Conservation (phyloP, 2,888 invertebrate genomes). For the Rugalucina vietnamica region DNA sequence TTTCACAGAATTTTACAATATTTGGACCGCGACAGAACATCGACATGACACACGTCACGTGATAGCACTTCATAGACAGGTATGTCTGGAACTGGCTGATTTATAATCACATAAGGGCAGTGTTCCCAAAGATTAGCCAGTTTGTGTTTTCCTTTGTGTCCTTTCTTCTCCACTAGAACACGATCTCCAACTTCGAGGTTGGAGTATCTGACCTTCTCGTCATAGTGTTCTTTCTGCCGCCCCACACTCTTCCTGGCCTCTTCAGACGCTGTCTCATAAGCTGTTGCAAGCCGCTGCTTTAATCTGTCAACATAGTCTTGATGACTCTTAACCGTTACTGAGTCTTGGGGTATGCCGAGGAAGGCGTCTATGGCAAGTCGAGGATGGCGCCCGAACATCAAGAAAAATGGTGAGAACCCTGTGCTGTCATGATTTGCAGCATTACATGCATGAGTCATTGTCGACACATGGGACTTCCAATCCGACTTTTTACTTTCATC, state of each 20-base stretch:
- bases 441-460: slow-evolving; percentile 1
- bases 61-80: neutral
- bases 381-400: slow-evolving; percentile 8
- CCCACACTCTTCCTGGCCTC: neutral
- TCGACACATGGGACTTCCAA: slow-evolving; percentile 14
- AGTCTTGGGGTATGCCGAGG: neutral
- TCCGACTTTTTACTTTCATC: neutral
- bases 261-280: neutral
- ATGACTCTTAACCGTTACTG: neutral
- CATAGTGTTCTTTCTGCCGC: neutral
- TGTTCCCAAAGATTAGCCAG: neutral
- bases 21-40: neutral
- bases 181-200: neutral
- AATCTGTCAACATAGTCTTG: neutral
- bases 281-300: neutral
- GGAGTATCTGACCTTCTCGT: neutral
- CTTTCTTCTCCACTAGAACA: neutral
- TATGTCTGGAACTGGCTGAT: neutral
- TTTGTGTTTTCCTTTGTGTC: neutral
- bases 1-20: neutral
- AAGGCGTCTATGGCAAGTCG: slow-evolving; percentile 3
- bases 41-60: neutral
- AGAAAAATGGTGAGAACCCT: neutral
- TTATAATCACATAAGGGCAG: neutral
- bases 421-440: neutral